phyloP scores from a whole-genome alignment of 2,113 vertebrate genomes.

The Periophthalmodon schlosseri region DNA sequence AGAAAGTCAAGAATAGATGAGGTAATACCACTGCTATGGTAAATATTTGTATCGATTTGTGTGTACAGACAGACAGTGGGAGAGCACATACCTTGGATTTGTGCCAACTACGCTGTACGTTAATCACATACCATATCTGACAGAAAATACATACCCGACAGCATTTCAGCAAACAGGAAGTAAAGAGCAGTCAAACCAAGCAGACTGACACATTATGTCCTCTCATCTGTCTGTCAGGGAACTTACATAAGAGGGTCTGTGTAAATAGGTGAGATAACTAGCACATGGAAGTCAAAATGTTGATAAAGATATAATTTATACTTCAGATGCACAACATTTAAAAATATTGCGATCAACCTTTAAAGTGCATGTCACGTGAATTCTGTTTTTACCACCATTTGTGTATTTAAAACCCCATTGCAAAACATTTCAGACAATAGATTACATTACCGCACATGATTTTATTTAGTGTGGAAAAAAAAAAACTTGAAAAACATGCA shows the following conservation, averaged over 20 bases:
- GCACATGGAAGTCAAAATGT: neutral
- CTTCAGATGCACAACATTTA: no score
- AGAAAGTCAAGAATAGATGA: neutral
- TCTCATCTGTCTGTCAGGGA: neutral
- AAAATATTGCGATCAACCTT: no score
- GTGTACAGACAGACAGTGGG: neutral
- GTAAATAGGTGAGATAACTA: neutral
- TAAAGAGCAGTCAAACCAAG: neutral
- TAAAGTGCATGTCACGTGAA: neutral
- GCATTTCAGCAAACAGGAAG: neutral
- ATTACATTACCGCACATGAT: no score
- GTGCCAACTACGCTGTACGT: neutral
- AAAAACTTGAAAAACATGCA: no score
- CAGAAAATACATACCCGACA: neutral
- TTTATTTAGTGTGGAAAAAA: no score
- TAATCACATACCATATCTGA: conserved; percentile 6
- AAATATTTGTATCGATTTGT: neutral
- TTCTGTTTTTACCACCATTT: no score
- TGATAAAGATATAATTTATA: neutral
- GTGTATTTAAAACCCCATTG: no score
- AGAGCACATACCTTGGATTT: neutral
- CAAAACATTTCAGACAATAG: no score
- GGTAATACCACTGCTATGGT: neutral
- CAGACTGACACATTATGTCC: neutral
- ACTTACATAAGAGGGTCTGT: neutral